Base-by-base conservation (phyloP, 1,140 invertebrate species). In the Harpegnathos saltator region DNA sequence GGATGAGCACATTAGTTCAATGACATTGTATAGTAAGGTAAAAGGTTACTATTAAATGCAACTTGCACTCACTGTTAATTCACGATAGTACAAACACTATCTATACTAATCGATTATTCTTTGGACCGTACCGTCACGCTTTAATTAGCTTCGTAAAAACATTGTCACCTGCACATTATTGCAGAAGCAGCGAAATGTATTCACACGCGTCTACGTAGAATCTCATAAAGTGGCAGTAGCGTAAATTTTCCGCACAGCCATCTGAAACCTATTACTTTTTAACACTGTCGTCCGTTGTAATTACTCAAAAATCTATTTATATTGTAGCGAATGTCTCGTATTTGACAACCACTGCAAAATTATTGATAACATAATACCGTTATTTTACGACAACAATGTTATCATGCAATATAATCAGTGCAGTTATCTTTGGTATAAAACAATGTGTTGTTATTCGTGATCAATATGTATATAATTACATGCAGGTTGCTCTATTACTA, bases 1-100 rank as follows among this genome's bases (percentile, higher is more conserved):
- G 92, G 92, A 93, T 85, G 92, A 93, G 91, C 89, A 92, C 81
- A 91, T 93, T 92, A 93, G 92, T 92, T 92, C 92, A 92, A 91
- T 93, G 91, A 93, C 91, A 91, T 92, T 93, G 73, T 93, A 90
- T 89, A 93, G 92, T 90, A 93, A 93, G 92, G 92, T 93, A 93
- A 93, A 88, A 85, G 86, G 86, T 85, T 87, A 88, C 66, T 71
- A 69, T 75, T 85, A 86, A 86, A 87, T 77, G 88, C 78, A 85
- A 68, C 62, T 62, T 82, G 88, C 83, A 87, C 85, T 83, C 63
- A 69, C 48, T 83, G 63, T 74, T 44, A 83, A 54, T 80, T 66
- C 54, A 85, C 75, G 9, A 84, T 75, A 85, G 22, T 82, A 63
- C 65, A 59, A 82, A 62, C 80, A 59, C 19, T 69, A 48, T 84